Evolutionary conservation across 2,797 vertebrate species (phyloP).

Genomic region (Meriones psammophilus): DNA sequence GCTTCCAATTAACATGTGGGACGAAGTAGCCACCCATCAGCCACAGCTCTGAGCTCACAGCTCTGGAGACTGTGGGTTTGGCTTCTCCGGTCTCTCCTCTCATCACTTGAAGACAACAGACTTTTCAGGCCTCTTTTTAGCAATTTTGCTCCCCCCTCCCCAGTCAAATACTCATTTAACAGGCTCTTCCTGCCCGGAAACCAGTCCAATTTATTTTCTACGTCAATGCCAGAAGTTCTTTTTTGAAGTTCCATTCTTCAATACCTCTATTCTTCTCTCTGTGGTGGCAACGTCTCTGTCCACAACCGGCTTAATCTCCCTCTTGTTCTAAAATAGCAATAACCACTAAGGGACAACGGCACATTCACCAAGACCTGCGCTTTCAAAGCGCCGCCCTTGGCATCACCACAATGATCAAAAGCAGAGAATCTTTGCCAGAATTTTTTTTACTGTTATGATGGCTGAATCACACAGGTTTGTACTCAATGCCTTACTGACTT

Average conservation of each 20-base stretch:
- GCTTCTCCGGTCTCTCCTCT: slow-evolving; percentile 66
- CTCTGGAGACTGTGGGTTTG: slow-evolving; percentile 15
- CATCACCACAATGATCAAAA: neutral
- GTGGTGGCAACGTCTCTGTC: slow-evolving; percentile 12
- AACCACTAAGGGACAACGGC: neutral
- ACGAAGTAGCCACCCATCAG: slow-evolving; percentile 25
- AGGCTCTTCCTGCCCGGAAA: slow-evolving; percentile 54
- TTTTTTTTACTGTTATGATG: slow-evolving; percentile 6
- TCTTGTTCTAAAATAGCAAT: slow-evolving; percentile 62
- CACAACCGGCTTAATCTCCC: slow-evolving; percentile 7
- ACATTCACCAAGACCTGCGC: neutral
- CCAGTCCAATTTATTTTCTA: slow-evolving; percentile 66
- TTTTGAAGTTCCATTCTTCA: slow-evolving; percentile 62
- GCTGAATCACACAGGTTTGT: neutral
- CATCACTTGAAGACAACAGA: slow-evolving; percentile 56
- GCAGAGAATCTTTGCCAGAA: neutral
- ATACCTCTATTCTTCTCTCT: slow-evolving; percentile 40
- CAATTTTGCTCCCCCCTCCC: neutral
- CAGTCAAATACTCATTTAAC: slow-evolving; percentile 67
- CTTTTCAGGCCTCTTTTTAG: slow-evolving; percentile 17
- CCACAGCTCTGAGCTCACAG: slow-evolving; percentile 44
- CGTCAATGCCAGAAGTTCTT: neutral
- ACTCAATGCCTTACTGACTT: slow-evolving; percentile 26
- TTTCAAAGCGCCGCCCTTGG: neutral
- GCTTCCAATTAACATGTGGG: slow-evolving; percentile 67